Evolutionary conservation across 2,113 vertebrate species (phyloP).

Genomic region (Peromyscus californicus): DNA sequence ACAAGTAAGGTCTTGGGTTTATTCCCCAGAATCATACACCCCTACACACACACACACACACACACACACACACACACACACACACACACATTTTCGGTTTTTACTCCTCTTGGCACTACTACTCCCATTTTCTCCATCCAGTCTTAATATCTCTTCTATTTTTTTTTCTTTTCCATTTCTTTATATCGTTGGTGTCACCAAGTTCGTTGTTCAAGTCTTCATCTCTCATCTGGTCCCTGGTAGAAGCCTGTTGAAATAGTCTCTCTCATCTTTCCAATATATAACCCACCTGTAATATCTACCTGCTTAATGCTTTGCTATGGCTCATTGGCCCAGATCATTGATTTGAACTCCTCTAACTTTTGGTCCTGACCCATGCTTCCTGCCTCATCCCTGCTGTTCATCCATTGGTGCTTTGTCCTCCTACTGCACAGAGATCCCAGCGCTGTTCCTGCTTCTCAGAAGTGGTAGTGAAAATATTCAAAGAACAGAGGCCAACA

Average conservation of each 20-base stretch:
- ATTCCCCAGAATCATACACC: not conserved
- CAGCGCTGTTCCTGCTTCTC: not conserved
- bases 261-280: not conserved
- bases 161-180: not conserved
- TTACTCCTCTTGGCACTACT: not conserved
- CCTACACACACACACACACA: not conserved
- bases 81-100: not conserved
- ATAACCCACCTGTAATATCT: not conserved
- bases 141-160: not conserved
- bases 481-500: not conserved
- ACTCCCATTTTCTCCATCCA: not conserved
- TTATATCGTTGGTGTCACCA: not conserved
- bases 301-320: not conserved
- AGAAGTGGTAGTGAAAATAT: not conserved
- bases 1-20: not conserved
- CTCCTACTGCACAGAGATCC: not conserved
- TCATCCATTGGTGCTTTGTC: not conserved
- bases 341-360: not conserved
- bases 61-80: not conserved
- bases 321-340: not conserved
- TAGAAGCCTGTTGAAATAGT: not conserved
- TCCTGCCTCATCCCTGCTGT: not conserved
- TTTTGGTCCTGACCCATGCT: not conserved
- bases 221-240: not conserved
- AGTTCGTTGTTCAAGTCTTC: slow-evolving; percentile 21